Base-by-base conservation (phyloP, 64 coral and sea anemone genomes). In the Trachythela sp. region DNA sequence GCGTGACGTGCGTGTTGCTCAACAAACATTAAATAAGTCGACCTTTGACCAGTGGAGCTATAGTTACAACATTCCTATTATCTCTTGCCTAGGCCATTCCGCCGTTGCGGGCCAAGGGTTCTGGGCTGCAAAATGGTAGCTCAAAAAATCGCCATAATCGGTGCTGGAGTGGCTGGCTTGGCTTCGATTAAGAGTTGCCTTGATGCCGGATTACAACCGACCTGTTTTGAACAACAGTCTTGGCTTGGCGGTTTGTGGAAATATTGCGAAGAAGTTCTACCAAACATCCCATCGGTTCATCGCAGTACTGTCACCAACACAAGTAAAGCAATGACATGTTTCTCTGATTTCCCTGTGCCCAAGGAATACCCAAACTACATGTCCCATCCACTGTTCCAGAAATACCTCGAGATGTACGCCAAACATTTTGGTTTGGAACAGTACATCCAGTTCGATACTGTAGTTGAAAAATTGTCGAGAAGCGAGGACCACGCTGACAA, bases 341-440 rank as follows among this genome's bases (percentile, higher is more conserved):
- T 91, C 29, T 94, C 93, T 48, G 95, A 97, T 70, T 97, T 97
- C 60, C 95, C 95, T 14, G 88, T 97, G 48, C 89, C 95, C 27
- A 94, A 88, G 88, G 89, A 94, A 36, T 92, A 84, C 84, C 93
- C 95, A 34, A 93, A 96, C 59, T 95, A 88, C 68, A n/a, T 95
- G 64, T 20, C 72, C 13, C 54, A 84, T 1, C 33, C 76, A 40
- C 87, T 83, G 36, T 48, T 87, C 48, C 48, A 88, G 36, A 43
- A 86, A 22, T 93, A 93, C 40, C 54, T 93, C 45, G 51, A 91
- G 49, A 50, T 91, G 51, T 96, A 93, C 49, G 94, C 92, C 7
- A 64, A 91, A 38, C 58, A 86, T 27, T 96, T 96, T 39, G 49
- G 54, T 18, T 83, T 96, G 35, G 50, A 50, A 48, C 52, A 91